phyloP scores from a whole-genome alignment of 2,888 invertebrate genomes.

The Sphaerophoria taeniata region DNA sequence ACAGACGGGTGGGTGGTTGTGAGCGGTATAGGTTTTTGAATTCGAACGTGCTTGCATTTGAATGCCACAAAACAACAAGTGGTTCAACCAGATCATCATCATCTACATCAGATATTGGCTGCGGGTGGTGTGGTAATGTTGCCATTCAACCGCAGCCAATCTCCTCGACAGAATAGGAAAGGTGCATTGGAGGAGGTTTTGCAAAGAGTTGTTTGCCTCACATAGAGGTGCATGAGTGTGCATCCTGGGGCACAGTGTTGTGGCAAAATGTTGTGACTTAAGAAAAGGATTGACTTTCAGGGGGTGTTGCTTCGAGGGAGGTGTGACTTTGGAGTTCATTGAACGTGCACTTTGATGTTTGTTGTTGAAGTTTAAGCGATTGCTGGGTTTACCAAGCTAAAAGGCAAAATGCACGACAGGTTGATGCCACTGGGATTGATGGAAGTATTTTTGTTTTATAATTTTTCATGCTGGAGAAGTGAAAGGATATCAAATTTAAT shows the following conservation, averaged over 20 bases:
- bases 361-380: conserved; percentile 54
- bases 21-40: background rate
- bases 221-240: conserved; percentile 41
- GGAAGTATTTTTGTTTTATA: background rate
- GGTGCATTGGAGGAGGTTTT: conserved; percentile 40
- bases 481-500: conserved; percentile 2
- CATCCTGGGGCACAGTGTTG: conserved; percentile 54
- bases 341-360: conserved; percentile 35
- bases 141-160: conserved; percentile 51
- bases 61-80: conserved; percentile 57
- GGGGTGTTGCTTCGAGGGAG: conserved; percentile 32
- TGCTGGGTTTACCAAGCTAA: conserved; percentile 50
- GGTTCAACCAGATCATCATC: conserved; percentile 63
- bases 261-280: conserved; percentile 1
- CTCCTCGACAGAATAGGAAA: background rate
- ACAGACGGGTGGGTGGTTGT: conserved; percentile 28
- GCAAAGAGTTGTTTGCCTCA: conserved; percentile 15
- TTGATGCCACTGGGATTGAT: conserved; percentile 46
- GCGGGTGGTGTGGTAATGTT: conserved; percentile 34
- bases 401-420: conserved; percentile 59
- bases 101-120: conserved; percentile 37
- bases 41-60: conserved; percentile 32
- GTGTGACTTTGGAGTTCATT: conserved; percentile 47
- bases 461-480: conserved; percentile 19
- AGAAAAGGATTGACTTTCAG: conserved; percentile 51